Base-by-base conservation (phyloP, 2,888 invertebrate species). In the Aporophyla nigra region DNA sequence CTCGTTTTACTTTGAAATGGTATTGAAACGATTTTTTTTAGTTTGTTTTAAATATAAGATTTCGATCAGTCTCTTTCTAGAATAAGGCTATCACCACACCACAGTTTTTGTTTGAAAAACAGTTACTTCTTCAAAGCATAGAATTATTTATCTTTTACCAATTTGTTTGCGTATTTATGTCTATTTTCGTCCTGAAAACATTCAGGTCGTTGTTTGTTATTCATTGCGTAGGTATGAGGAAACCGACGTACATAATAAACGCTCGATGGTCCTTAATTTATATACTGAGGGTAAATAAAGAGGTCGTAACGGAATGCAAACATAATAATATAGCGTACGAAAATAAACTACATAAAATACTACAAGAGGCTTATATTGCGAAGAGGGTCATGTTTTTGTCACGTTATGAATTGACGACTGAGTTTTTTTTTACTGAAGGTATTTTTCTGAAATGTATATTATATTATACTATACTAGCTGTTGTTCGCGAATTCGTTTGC, bases 251-350 rank as follows among this genome's bases (percentile, higher is more conserved):
- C 58, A 68, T 82, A 69, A 76, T 82, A 76, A 76, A 76, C 46
- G 27, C 77, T 82, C 63, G 69, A 82, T 82, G 27, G 53, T n/a
- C 63, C 69, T 43, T 77, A 82, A 65, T 82, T 80, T 77, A 83
- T 80, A 51, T 77, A 65, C 79, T 27, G 63, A 65, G 77, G 58
- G 69, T 53, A 80, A 80, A 80, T 83, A 80, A 59, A 65, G 27
- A 77, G 56, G 49, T 58, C 54, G 16, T 12, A 58, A 58, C 58
- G 63, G 54, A 62, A 49, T 76, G 65, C 58, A 54, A 69, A 80
- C 63, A 65, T 65, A 79, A 80, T 54, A 78, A 80, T 72, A 78
- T 43, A 27, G 63, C 6, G 67, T 27, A 68, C 27, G 67, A 69
- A 75, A 82, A 82, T 69, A 74, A 69, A 68, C 46, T 68, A 63